Evolutionary conservation across 2,888 invertebrate genomes (phyloP).

Genomic region (Aspidiotus rigidus): DNA sequence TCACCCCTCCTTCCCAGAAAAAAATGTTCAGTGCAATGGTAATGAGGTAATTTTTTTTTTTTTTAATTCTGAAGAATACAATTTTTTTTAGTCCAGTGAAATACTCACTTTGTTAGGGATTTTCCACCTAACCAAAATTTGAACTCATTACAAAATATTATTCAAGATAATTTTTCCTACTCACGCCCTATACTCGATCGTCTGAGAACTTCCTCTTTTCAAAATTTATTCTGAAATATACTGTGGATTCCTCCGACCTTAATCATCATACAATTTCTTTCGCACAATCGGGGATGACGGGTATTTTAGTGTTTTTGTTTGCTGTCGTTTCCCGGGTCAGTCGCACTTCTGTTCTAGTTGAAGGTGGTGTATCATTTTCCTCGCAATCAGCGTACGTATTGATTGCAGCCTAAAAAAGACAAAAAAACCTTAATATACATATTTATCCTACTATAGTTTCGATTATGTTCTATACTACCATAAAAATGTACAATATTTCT

Average conservation of each 20-base stretch:
- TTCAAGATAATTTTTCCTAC: too few species aligned
- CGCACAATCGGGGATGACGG: slow-evolving; percentile 42
- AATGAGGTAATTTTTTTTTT: too few species aligned
- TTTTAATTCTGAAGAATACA: too few species aligned
- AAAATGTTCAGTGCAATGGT: too few species aligned
- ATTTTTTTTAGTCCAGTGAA: too few species aligned
- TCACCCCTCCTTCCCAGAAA: too few species aligned
- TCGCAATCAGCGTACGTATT: slow-evolving; percentile 25
- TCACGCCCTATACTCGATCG: too few species aligned
- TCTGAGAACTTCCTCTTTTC: too few species aligned
- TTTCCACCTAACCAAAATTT: too few species aligned
- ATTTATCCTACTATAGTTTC: slow-evolving; percentile 6
- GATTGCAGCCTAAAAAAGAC: slow-evolving; percentile 10
- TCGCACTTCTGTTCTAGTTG: neutral
- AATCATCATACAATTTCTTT: slow-evolving; percentile 55
- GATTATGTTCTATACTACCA: neutral
- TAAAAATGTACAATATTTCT: too few species aligned
- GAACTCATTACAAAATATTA: too few species aligned
- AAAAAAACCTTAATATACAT: neutral
- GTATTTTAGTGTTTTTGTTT: neutral
- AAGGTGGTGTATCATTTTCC: neutral
- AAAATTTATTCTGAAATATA: slow-evolving; percentile 93
- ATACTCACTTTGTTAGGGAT: too few species aligned
- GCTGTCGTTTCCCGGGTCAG: neutral
- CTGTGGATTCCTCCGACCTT: slow-evolving; percentile 91